phyloP scores from a whole-genome alignment of 2,113 vertebrate species.

The Lontra canadensis region DNA sequence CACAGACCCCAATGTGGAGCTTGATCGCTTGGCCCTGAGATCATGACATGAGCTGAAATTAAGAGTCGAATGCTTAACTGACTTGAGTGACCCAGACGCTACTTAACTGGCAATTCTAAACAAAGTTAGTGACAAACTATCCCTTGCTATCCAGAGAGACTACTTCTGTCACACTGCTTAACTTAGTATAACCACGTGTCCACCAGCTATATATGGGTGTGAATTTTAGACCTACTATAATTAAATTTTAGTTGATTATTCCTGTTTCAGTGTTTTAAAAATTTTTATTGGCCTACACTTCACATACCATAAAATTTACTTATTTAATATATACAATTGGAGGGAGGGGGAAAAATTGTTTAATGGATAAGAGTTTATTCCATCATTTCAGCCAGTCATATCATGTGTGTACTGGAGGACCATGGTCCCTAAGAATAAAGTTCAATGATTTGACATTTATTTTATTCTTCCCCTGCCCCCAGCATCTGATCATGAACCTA shows the following conservation, averaged over 20 bases:
- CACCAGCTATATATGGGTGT: neutral
- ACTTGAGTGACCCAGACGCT: neutral
- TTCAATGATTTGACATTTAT: too few relatives aligned
- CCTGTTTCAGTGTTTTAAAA: neutral
- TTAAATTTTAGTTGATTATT: neutral
- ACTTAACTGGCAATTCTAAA: neutral
- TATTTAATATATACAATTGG: neutral
- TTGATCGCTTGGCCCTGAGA: neutral
- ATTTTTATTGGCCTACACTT: neutral
- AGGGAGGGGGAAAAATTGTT: too few relatives aligned
- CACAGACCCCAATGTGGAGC: neutral
- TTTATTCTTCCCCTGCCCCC: too few relatives aligned
- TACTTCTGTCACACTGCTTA: neutral
- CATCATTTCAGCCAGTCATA: too few relatives aligned
- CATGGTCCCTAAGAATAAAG: too few relatives aligned
- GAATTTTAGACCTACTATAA: neutral
- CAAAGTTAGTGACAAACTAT: slow-evolving; percentile 2
- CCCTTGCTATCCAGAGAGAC: neutral
- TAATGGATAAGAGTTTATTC: too few relatives aligned
- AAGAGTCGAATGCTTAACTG: neutral
- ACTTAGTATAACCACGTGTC: neutral
- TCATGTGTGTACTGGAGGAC: too few relatives aligned
- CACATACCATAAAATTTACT: neutral
- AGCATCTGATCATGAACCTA: too few relatives aligned
- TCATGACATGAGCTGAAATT: neutral